A percentile compares a stretch with the other conserved stretches of the same genome.
Conservation (phyloP, 2,888 invertebrate genomes). For the Bombylius discolor region DNA sequence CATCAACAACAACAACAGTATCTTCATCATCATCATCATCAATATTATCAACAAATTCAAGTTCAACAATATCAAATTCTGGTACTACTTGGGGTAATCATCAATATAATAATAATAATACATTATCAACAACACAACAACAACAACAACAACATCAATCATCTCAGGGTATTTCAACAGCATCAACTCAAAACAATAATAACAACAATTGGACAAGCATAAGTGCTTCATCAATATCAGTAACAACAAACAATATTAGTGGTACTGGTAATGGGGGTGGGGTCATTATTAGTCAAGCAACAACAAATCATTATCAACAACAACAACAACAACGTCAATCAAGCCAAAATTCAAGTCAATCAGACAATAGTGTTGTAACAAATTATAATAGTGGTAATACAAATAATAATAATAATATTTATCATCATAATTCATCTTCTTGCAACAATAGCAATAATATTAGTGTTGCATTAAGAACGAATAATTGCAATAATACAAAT, state of each 20-base stretch:
- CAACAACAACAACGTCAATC: constrained; percentile 4
- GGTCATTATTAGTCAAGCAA: not conserved
- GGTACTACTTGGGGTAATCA: constrained; percentile 15
- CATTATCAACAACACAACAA: constrained; percentile 4
- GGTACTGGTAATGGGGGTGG: constrained; percentile 2
- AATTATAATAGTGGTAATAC: not conserved
- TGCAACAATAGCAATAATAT: too few species aligned
- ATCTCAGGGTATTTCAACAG: not conserved
- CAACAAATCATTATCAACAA: not conserved
- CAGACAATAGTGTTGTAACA: constrained; percentile 3
- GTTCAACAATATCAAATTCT: constrained; percentile 11
- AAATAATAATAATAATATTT: not conserved
- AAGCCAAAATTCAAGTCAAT: constrained; percentile 3
- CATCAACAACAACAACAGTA: constrained; percentile 44
- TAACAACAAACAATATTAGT: not conserved
- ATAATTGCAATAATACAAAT: not conserved
- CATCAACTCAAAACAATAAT: not conserved
- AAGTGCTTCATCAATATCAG: not conserved
- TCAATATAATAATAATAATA: constrained; percentile 6
- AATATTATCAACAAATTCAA: not conserved
- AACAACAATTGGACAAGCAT: constrained; percentile 5
- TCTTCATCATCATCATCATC: constrained; percentile 1
- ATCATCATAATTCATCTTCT: too few species aligned
- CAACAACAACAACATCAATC: constrained; percentile 3
- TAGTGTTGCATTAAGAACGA: too few species aligned